Conservation (phyloP, 2,797 vertebrate genomes). For the Tenualosa ilisha region DNA sequence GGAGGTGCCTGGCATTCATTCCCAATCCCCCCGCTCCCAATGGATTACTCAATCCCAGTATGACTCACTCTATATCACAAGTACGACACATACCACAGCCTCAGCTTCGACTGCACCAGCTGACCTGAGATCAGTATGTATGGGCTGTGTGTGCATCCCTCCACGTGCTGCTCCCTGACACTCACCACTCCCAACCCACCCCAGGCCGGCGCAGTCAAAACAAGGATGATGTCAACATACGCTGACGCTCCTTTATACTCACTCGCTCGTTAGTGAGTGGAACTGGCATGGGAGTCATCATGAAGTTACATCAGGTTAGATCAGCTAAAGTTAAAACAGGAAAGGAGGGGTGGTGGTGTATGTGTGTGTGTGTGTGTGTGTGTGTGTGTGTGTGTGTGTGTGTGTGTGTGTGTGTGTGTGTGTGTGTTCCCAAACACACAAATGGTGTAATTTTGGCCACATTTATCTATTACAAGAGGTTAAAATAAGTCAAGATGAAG, state of each 20-base stretch:
- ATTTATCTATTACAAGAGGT: not conserved
- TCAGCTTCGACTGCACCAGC: not conserved
- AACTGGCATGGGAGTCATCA: not conserved
- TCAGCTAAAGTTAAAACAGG: not conserved
- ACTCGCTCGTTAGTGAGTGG: not conserved
- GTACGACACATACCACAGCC: not conserved
- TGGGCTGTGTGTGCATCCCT: not conserved
- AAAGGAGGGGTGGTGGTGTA: not conserved
- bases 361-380: too few relatives aligned
- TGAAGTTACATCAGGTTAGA: not conserved
- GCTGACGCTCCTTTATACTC: not conserved
- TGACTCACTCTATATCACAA: conserved; percentile 9
- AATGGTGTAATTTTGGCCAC: not conserved
- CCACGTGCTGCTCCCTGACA: not conserved
- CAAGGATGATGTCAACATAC: not conserved
- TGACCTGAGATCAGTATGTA: not conserved
- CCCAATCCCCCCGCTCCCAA: not conserved
- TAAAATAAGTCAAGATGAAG: too few relatives aligned
- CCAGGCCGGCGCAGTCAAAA: not conserved
- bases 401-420: not conserved
- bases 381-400: not conserved
- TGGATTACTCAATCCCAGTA: conserved; percentile 9
- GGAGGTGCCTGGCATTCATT: not conserved
- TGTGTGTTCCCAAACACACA: too few relatives aligned
- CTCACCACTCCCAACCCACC: not conserved